These are phyloP conservation scores for Eubucco bourcierii DNA, from an alignment of 2,113 vertebrate species.

Conservation along the genomic window DNA sequence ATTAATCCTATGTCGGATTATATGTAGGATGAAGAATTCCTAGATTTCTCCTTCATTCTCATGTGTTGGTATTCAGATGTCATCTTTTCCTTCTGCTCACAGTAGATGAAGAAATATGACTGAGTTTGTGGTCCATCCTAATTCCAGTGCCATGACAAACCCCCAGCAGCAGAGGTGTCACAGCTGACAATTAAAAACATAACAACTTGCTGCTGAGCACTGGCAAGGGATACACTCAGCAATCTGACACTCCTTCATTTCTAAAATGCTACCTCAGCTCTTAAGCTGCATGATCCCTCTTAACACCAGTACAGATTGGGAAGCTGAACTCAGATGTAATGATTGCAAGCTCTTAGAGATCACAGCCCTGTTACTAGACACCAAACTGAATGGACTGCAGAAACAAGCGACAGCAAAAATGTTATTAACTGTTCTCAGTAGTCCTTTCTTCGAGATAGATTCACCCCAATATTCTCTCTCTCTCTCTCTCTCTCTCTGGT, in stretches of 20 bases:
- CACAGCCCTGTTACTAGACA: slow-evolving; percentile 5
- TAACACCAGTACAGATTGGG: slow-evolving; percentile 46
- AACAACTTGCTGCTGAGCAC: slow-evolving; percentile 1
- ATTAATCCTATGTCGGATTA: neutral
- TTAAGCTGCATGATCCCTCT: slow-evolving; percentile 58
- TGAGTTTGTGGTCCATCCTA: neutral
- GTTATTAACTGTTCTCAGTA: slow-evolving; percentile 24
- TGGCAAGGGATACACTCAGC: neutral
- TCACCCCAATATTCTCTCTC: neutral
- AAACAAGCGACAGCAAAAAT: slow-evolving; percentile 14
- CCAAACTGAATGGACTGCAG: slow-evolving; percentile 4
- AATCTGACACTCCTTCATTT: slow-evolving; percentile 24
- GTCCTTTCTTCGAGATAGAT: neutral
- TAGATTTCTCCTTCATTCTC: neutral
- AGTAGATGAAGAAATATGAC: neutral
- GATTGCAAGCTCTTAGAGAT: slow-evolving; percentile 27
- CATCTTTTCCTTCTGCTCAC: neutral
- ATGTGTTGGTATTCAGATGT: neutral
- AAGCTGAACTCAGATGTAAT: slow-evolving; percentile 49
- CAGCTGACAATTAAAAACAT: slow-evolving; percentile 29
- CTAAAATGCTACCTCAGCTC: slow-evolving; percentile 10
- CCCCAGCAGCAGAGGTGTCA: neutral
- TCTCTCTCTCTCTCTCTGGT: neutral
- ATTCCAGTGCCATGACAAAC: neutral
- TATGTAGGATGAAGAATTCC: neutral